Conservation (phyloP, 2,797 vertebrate genomes). For the Sebastiscus albofasciatus region DNA sequence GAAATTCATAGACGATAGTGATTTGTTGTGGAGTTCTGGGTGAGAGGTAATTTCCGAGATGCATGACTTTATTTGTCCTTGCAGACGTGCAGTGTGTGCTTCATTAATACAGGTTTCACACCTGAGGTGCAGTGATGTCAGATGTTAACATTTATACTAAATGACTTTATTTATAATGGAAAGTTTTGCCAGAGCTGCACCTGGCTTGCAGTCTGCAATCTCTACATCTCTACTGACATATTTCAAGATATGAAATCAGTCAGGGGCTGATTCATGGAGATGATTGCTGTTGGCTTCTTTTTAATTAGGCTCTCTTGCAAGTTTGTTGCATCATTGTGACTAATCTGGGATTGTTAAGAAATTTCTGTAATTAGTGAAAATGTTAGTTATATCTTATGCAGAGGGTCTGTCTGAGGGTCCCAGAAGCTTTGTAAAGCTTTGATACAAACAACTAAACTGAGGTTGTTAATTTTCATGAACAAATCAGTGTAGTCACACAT, state of each 20-base stretch:
- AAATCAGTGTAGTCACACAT: slow-evolving; percentile 56
- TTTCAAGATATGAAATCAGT: slow-evolving; percentile 68
- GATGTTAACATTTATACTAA: slow-evolving; percentile 56
- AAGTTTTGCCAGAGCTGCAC: slow-evolving; percentile 35
- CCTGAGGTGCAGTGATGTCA: slow-evolving; percentile 51
- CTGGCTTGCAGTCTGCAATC: slow-evolving; percentile 15
- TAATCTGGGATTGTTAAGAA: slow-evolving; percentile 70
- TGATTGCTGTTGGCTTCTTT: slow-evolving; percentile 63
- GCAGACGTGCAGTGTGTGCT: slow-evolving; percentile 22
- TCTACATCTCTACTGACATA: slow-evolving; percentile 33
- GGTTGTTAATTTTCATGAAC: slow-evolving; percentile 54
- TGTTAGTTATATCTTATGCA: slow-evolving; percentile 53
- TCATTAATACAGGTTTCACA: slow-evolving; percentile 64
- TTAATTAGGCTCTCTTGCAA: slow-evolving; percentile 78
- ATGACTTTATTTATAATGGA: slow-evolving; percentile 47
- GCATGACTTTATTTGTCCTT: slow-evolving; percentile 53
- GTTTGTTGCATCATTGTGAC: slow-evolving; percentile 74
- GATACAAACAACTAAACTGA: slow-evolving; percentile 58
- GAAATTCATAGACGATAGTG: slow-evolving; percentile 33
- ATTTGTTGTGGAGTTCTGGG: slow-evolving; percentile 32
- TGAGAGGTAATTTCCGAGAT: slow-evolving; percentile 63
- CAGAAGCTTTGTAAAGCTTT: slow-evolving; percentile 62
- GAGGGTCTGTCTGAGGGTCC: slow-evolving; percentile 52
- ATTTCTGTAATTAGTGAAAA: slow-evolving; percentile 73
- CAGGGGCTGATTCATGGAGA: slow-evolving; percentile 43